Percentiles rank a stretch among this genome's conserved stretches.
Conservation (phyloP, 2,113 vertebrate genomes). For the Romanogobio albipinnatus region DNA sequence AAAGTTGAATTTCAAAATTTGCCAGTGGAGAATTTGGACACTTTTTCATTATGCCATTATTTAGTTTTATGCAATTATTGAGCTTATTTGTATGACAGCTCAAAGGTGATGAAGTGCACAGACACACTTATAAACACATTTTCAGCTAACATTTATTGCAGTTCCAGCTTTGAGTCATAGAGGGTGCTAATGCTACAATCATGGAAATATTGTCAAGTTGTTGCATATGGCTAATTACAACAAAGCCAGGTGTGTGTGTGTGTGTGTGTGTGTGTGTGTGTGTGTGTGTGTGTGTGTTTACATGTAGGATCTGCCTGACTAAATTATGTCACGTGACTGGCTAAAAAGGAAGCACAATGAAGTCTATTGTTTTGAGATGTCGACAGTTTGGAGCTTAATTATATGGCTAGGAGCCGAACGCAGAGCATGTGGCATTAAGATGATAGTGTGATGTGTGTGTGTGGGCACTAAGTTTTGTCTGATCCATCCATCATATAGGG, state of each 20-base stretch:
- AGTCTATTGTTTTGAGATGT: constrained; percentile 26
- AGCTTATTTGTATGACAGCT: neutral
- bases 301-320: neutral
- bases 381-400: constrained; percentile 40
- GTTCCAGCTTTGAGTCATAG: constrained; percentile 31
- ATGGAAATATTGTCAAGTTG: neutral
- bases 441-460: constrained; percentile 9
- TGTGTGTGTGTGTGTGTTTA: neutral
- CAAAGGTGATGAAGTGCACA: neutral
- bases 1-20: too few species aligned
- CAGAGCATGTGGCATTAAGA: constrained; percentile 20
- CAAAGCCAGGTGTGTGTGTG: neutral
- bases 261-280: neutral
- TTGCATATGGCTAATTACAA: neutral
- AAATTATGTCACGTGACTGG: constrained; percentile 10
- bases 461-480: neutral
- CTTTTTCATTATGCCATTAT: too few species aligned
- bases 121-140: neutral
- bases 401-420: constrained; percentile 6
- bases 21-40: too few species aligned
- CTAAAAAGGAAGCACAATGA: constrained; percentile 23
- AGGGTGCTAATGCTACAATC: constrained; percentile 32
- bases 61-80: neutral
- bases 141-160: neutral
- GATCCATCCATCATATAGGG: neutral